These are phyloP conservation scores for Phodopus roborovskii DNA, from an alignment of 2,113 vertebrate genomes.

Conservation along the genomic window DNA sequence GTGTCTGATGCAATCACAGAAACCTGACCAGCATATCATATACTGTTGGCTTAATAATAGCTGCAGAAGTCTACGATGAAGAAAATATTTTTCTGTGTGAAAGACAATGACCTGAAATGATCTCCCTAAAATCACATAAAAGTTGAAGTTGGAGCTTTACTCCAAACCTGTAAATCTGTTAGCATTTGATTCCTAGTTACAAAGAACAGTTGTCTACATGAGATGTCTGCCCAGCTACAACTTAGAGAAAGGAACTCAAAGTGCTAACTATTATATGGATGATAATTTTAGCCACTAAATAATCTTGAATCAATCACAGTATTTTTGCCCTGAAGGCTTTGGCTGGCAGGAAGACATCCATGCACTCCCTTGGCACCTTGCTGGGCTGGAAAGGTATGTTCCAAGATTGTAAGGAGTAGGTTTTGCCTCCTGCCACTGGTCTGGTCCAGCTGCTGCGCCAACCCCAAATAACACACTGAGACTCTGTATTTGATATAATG, in stretches of 20 bases:
- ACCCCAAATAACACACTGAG: too few relatives aligned
- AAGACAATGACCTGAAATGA: background rate
- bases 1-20: background rate
- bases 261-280: background rate
- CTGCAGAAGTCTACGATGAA: background rate
- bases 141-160: background rate
- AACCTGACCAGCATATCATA: background rate
- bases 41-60: background rate
- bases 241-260: background rate
- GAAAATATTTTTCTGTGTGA: background rate
- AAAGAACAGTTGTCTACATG: too few relatives aligned
- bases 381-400: background rate
- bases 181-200: background rate
- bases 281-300: background rate
- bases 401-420: too few relatives aligned
- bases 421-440: too few relatives aligned
- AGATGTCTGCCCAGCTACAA: background rate
- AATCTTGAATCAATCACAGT: background rate
- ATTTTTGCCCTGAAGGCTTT: background rate
- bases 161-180: background rate
- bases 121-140: background rate
- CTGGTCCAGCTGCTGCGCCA: too few relatives aligned
- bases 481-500: too few relatives aligned
- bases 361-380: background rate
- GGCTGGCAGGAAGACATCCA: background rate